Evolutionary conservation across 2,888 invertebrate genomes (phyloP), one percentile per base, ranked within the genome.

Genomic region (Anoplius nigerrimus): DNA sequence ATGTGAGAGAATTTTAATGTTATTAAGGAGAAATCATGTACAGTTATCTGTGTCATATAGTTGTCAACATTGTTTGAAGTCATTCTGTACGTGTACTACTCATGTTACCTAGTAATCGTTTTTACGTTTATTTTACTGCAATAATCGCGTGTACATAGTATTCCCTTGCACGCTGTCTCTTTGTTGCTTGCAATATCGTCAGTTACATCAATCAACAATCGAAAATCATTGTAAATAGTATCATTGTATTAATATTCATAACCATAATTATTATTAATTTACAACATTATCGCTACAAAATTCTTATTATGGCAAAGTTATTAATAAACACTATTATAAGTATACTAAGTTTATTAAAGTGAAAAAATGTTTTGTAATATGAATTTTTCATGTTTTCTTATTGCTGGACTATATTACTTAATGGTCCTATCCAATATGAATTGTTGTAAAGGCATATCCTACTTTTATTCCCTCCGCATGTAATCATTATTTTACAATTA

Each of bases 101-200:
- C 64, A 74, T 72, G 73, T 75, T 76, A 70, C 67, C 69, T 71
- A 66, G 60, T 60, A 62, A 66, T 69, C 42, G 62, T 61, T 54
- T 63, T 74, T 68, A 54, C 61, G n/a, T 63, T 64, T 62, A 68
- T 56, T 66, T 69, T 71, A 54, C 52, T 60, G 15, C 64, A 68
- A 71, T 71, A 60, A 72, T 66, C 61, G 74, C 78, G 75, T 81
- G 81, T 81, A 81, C 56, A 82, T 81, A 80, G 69, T 72, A 72
- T 66, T 70, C 60, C 65, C 70, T 78, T 67, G 69, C 66, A 69
- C 63, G 68, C 72, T 69, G 64, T 66, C 65, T 71, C 65, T 74
- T 69, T 69, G 63, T 74, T 68, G 62, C 77, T 80, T 74, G 72
- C 76, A 76, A 76, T 77, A 74, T 74, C 67, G 72, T 73, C 70